A percentile compares a stretch with the other conserved stretches of the same genome.
Evolutionary conservation across 2,888 invertebrate species (phyloP).

Genomic region (Platypus cylindrus): DNA sequence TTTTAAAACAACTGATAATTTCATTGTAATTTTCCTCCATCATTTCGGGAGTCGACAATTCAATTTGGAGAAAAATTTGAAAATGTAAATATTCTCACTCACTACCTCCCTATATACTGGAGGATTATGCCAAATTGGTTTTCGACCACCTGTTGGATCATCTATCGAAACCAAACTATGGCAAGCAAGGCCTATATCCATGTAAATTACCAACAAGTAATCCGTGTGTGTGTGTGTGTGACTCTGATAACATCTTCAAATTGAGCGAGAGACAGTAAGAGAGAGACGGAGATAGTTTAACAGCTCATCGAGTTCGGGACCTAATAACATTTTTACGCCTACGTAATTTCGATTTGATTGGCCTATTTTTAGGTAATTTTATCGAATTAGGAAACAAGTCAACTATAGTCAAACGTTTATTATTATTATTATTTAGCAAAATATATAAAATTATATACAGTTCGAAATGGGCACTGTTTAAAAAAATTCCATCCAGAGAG

Average conservation of each 20-base stretch:
- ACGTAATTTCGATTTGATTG: constrained; percentile 9
- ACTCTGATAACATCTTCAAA: constrained; percentile 10
- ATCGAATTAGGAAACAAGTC: too few relatives aligned
- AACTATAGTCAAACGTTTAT: too few relatives aligned
- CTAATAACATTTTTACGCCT: constrained; percentile 8
- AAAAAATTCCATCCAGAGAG: too few relatives aligned
- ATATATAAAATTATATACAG: too few relatives aligned
- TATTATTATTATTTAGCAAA: too few relatives aligned
- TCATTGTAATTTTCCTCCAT: constrained; percentile 1
- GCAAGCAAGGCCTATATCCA: constrained; percentile 6
- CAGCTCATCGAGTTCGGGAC: constrained; percentile 11
- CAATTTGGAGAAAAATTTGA: not conserved
- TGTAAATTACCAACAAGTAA: constrained; percentile 8
- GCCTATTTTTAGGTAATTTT: too few relatives aligned
- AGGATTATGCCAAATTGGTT: too few relatives aligned
- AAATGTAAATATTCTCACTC: not conserved
- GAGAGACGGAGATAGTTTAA: constrained; percentile 10
- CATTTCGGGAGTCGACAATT: not conserved
- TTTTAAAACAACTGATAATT: too few relatives aligned
- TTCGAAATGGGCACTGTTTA: too few relatives aligned
- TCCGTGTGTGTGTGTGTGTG: constrained; percentile 7
- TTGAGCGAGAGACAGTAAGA: too few relatives aligned
- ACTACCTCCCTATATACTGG: not conserved
- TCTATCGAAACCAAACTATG: not conserved
- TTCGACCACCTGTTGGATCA: constrained; percentile 9